Conservation (phyloP, 2,113 vertebrate species). For the Engraulis encrasicolus region DNA sequence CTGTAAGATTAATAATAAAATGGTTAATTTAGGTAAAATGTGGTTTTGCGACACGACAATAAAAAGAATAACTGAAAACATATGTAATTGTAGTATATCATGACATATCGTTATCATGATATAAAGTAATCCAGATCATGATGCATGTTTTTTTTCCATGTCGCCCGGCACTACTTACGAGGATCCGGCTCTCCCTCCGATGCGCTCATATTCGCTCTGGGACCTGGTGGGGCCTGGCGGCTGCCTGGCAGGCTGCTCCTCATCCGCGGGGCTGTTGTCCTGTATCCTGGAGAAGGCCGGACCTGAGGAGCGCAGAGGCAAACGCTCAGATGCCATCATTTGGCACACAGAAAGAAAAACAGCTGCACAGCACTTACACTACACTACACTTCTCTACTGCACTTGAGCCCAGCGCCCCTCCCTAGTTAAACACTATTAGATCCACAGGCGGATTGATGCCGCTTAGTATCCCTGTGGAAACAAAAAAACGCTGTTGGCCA, state of each 20-base stretch:
- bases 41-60: too few relatives aligned
- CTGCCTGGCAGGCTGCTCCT: conserved; percentile 57
- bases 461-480: neutral
- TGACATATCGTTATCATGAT: too few relatives aligned
- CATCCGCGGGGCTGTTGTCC: conserved; percentile 68
- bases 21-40: too few relatives aligned
- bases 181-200: conserved; percentile 69
- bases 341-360: neutral
- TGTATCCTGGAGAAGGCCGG: conserved; percentile 52
- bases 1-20: too few relatives aligned
- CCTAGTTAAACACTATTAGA: neutral
- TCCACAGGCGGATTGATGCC: neutral
- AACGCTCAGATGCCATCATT: neutral
- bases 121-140: too few relatives aligned
- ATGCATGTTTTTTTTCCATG: too few relatives aligned
- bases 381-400: neutral
- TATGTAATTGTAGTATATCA: too few relatives aligned
- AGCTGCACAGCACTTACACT: neutral
- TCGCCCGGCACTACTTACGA: conserved; percentile 73
- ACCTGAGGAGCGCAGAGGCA: conserved; percentile 43
- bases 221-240: conserved; percentile 61
- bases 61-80: too few relatives aligned
- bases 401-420: neutral
- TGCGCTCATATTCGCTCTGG: conserved; percentile 72
- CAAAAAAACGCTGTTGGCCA: neutral